Percentiles rank a stretch among this genome's conserved stretches.
Evolutionary conservation across 2,888 invertebrate genomes (phyloP).

Genomic region (Allacma fusca): DNA sequence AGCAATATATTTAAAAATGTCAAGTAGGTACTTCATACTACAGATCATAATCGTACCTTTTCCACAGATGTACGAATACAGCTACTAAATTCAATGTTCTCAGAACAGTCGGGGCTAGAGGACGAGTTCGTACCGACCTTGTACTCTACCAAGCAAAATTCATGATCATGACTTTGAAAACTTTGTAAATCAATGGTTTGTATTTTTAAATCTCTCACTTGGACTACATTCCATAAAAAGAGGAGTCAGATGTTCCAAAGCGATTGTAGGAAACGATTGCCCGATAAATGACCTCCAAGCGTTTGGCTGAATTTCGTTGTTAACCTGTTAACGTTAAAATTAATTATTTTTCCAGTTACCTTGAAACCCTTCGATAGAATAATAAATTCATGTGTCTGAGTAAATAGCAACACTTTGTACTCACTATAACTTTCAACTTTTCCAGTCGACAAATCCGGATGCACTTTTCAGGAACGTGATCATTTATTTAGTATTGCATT

Average conservation of each 20-base stretch:
- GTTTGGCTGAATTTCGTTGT: background rate
- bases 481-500: background rate
- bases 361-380: too few species aligned
- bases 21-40: background rate
- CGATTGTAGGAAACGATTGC: constrained; percentile 19
- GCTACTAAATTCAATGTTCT: background rate
- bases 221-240: background rate
- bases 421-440: constrained; percentile 27
- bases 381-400: too few species aligned
- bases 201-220: background rate
- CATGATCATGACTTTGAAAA: too few species aligned
- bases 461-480: constrained; percentile 13
- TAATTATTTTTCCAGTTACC: too few species aligned
- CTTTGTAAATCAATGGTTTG: too few species aligned
- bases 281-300: background rate
- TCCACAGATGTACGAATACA: background rate
- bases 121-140: background rate
- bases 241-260: background rate
- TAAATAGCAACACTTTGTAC: too few species aligned
- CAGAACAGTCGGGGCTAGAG: background rate
- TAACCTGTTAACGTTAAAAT: background rate
- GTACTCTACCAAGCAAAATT: too few species aligned
- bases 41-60: background rate
- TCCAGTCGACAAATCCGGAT: constrained; percentile 11
- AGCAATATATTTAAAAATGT: background rate